Base-by-base conservation (phyloP, 2,113 vertebrate species). In the Gymnarchus niloticus region DNA sequence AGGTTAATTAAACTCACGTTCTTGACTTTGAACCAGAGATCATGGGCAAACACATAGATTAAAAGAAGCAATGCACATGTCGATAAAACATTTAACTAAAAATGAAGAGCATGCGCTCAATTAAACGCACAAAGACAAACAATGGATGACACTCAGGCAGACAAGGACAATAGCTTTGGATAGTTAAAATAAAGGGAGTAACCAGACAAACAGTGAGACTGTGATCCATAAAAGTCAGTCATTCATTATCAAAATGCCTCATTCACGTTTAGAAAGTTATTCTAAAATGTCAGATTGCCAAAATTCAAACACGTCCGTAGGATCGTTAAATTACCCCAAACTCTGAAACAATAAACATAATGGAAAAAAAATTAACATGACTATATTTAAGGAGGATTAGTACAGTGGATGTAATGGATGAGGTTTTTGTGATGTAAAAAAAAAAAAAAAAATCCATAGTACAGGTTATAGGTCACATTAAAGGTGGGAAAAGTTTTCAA, bases 1-100 rank as follows among this genome's bases (percentile, higher is more conserved):
- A 81, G 49, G 59, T 59, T 83, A 81, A 81, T 56, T 19, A 87
- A 51, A 52, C 48, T 86, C 57, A 85, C 54, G 23, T 77, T 85
- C 76, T 7, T 17, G 8, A 23, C n/a, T 85, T 9, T 59, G 83
- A 56, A 54, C 56, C 10, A 2, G 41, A 51, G 54, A 88, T 80
- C 48, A 76, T 56, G 52, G 54, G 49, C 7, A 83, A 83, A 44
- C 19, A 59, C 8, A 78, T 7, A 2, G 52, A 69, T 19, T 33
- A 23, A 83, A 4, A 44, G n/a, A 57, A 81, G 19, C 1, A 9
- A 49, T 1, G 12, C 54, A 84, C 21, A n/a, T 25, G 56, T 33
- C n/a, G 78, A 46, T n/a, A 41, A 19, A n/a, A n/a, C 1, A 41
- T 8, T 49, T 19, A 23, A 8, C 0, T 14, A 84, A 5, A 28